Evolutionary conservation across 2,113 vertebrate species (phyloP), one percentile per base, ranked within the genome.

Genomic region (Dendrocopos noguchii): DNA sequence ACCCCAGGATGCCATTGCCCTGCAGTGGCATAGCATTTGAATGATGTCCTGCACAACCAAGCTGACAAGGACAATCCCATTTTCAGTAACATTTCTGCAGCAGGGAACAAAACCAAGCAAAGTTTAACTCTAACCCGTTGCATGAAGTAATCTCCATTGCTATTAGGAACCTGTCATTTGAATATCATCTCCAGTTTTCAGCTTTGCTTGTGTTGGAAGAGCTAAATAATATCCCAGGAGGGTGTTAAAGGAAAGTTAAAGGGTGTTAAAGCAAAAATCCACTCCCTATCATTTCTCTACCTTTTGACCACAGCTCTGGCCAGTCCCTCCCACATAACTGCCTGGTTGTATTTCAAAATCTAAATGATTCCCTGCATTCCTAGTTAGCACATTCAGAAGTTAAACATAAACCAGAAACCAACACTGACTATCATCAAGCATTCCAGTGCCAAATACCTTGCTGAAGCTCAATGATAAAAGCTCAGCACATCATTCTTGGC

Each of bases 391-490:
- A 84, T 95, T 95, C 93, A 85, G 84, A 76, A 44, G 92, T 96
- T 97, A 97, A 97, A 97, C 92, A 95, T 93, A 94, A 97, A 84
- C 95, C 93, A 96, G 94, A 95, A 96, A 92, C 88, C 66, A 96
- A 92, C 86, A 93, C 46, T 70, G 82, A 94, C 42, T 75, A 83
- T 88, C 86, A 59, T 85, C 91, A 84, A 88, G 14, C 81, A 95
- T 97, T 97, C 95, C 89, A 88, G 92, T 39, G 65, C 75, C 80
- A 94, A 93, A 96, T 93, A 95, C 88, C 92, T 95, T 68, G 16
- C 67, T 80, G 80, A 92, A 84, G 61, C 15, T 80, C 93, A 84
- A 86, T 63, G 88, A 92, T 97, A 95, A 94, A 80, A 94, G 76
- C 80, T 95, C 82, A 85, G 68, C 44, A 88, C 1, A 50, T 80